These are phyloP conservation scores for Tragelaphus imberbis DNA, from an alignment of 2,113 vertebrate species.

Conservation along the genomic window DNA sequence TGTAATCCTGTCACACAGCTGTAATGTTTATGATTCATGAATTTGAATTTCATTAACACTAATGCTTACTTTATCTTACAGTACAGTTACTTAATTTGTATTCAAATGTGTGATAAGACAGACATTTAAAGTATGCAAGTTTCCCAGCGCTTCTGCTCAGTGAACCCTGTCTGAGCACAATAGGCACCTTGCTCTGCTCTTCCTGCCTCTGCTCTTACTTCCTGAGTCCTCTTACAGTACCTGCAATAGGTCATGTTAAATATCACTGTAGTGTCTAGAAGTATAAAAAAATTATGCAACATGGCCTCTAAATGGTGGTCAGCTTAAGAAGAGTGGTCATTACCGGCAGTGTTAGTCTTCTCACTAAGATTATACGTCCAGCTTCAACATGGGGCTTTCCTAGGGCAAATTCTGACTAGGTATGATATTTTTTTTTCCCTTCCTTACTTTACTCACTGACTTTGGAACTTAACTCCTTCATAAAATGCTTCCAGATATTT, in stretches of 20 bases:
- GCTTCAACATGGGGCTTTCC: not conserved
- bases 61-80: not conserved
- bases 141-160: not conserved
- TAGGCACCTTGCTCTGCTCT: not conserved
- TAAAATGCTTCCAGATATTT: not conserved
- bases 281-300: not conserved
- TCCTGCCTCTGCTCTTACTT: not conserved
- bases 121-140: not conserved
- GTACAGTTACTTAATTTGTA: not conserved
- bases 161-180: not conserved
- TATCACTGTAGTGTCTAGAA: not conserved
- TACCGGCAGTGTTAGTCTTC: not conserved
- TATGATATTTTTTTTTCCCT: not conserved
- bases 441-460: not conserved
- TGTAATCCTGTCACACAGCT: not conserved
- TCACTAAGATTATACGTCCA: not conserved
- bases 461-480: not conserved
- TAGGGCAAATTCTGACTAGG: not conserved
- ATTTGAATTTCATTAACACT: not conserved
- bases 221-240: not conserved
- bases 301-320: not conserved
- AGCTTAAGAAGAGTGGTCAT: not conserved
- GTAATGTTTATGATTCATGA: not conserved
- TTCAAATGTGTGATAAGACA: not conserved
- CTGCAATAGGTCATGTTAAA: not conserved